Evolutionary conservation across 2,113 vertebrate species (phyloP).

Genomic region (Crocuta crocuta): DNA sequence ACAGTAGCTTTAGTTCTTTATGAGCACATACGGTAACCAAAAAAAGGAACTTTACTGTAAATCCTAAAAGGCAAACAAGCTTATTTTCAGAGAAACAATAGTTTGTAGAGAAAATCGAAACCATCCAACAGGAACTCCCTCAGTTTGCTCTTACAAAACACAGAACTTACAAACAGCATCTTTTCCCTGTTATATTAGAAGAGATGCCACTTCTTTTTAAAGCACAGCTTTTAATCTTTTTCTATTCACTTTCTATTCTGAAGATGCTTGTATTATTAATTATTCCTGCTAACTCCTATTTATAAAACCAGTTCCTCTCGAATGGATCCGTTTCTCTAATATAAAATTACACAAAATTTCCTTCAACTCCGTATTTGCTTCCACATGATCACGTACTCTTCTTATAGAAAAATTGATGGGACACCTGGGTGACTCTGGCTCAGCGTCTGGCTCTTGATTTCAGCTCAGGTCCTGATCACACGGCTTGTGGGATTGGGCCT

Average conservation of each 20-base stretch:
- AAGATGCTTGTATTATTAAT: background rate
- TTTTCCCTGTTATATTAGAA: background rate
- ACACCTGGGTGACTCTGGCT: too few species aligned
- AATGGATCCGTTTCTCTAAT: background rate
- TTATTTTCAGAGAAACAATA: constrained; percentile 53
- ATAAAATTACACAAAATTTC: background rate
- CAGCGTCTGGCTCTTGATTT: too few species aligned
- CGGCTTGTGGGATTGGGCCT: too few species aligned
- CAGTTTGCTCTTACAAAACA: constrained; percentile 9
- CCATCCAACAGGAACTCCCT: background rate
- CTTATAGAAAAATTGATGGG: background rate
- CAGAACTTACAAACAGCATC: background rate
- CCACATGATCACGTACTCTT: background rate
- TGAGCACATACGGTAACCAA: background rate
- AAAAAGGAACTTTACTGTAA: constrained; percentile 24
- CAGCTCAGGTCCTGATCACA: too few species aligned
- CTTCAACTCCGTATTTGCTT: background rate
- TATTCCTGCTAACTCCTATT: background rate
- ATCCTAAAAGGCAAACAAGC: constrained; percentile 38
- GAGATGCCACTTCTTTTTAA: background rate
- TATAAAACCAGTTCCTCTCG: background rate
- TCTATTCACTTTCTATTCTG: background rate
- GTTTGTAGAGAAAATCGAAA: constrained; percentile 54
- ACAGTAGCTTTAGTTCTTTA: constrained; percentile 35
- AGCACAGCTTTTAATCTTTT: background rate